A percentile compares a stretch with the other conserved stretches of the same genome.
phyloP scores from a whole-genome alignment of 2,113 vertebrate genomes.

The Asarcornis scutulata region DNA sequence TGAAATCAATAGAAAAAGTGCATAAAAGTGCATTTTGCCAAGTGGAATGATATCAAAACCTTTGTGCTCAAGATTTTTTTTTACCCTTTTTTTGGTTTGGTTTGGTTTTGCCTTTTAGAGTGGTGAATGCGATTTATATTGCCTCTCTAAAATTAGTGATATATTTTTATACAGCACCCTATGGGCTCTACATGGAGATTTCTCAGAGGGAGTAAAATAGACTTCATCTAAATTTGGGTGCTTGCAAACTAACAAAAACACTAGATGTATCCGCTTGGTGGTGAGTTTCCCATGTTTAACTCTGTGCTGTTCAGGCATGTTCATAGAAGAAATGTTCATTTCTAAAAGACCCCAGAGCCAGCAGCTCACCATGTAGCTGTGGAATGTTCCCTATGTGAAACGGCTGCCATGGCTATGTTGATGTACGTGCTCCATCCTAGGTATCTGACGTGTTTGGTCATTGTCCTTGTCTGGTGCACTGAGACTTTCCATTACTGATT shows the following conservation, averaged over 20 bases:
- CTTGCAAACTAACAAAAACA: background rate
- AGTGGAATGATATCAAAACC: background rate
- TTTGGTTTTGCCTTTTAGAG: conserved; percentile 26
- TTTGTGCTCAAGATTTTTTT: background rate
- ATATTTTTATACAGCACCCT: conserved; percentile 5
- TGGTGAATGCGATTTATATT: background rate
- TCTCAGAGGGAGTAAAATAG: background rate
- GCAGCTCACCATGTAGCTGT: background rate
- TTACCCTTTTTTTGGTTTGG: background rate
- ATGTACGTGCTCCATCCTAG: background rate
- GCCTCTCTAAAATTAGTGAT: background rate
- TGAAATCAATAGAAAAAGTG: background rate
- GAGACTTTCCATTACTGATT: background rate
- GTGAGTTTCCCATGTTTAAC: background rate
- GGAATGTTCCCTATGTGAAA: background rate
- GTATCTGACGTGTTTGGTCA: background rate
- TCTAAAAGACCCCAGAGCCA: background rate
- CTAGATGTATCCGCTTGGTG: background rate
- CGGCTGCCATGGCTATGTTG: fast-evolving
- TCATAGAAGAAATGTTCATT: background rate
- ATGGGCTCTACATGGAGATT: background rate
- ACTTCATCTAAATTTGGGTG: background rate
- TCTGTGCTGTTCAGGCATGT: background rate
- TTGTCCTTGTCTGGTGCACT: background rate
- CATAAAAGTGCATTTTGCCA: background rate